Base-by-base conservation (phyloP, 2,797 vertebrate genomes). In the Rhinophrynus dorsalis region DNA sequence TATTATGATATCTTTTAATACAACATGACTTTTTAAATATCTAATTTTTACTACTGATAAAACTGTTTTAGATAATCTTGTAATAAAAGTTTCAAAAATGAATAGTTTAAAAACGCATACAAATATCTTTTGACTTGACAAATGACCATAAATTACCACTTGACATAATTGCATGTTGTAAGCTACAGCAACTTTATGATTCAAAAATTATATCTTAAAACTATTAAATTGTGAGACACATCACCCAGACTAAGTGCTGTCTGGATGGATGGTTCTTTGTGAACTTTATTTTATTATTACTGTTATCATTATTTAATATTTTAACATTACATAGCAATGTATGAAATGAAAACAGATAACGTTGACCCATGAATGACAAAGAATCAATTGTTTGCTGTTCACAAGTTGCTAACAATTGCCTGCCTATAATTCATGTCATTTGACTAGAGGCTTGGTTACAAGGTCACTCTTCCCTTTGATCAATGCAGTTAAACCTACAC, bases 401-500 rank as follows among this genome's bases (percentile, higher is more conserved):
- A 29, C 12, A 29, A 38, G 13, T 15, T 40, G n/a, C 13, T 65
- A 42, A 29, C 10, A 38, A 9, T 38, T 38, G 9, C 51, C 27
- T 8, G 7, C n/a, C 29, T 54, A 32, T 54, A 17, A 54, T 33
- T 29, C 20, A n/a, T 51, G 32, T 42, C 23, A 38, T 40, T 48
- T 67, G n/a, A 47, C 18, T 13, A 44, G 27, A 17, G 29, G 18
- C 20, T 23, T 60, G 35, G 33, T 13, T 21, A 60, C 66, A 68
- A 68, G 56, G 37, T 61, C 57, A 69, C 48, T 44, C 37, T 40
- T 54, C n/a, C 5, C 13, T 32, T 27, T 15, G 21, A 60, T 69
- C 67, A 54, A 69, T 69, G 50, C 15, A 30, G 45, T 52, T 35
- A 62, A 32, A 55, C 21, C 21, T 45, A 45, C 55, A 21, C 48